A percentile compares a stretch with the other conserved stretches of the same genome.
Evolutionary conservation across 1,140 invertebrate genomes (phyloP).

Genomic region (Zophobas atratus): DNA sequence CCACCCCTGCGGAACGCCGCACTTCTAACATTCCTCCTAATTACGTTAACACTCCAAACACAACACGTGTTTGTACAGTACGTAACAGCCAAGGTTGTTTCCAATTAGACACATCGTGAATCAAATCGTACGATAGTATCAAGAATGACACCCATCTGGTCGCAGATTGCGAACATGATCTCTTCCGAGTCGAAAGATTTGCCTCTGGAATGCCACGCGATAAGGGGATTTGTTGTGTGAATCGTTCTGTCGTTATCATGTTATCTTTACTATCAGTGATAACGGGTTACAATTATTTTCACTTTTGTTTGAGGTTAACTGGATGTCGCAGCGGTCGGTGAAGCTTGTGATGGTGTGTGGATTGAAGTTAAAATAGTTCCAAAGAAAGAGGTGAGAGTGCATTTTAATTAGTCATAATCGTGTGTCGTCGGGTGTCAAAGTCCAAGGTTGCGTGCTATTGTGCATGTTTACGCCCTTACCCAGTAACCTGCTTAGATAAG

Average conservation of each 20-base stretch:
- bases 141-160: not conserved
- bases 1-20: conserved; percentile 17
- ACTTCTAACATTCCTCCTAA: conserved; percentile 10
- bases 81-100: conserved; percentile 28
- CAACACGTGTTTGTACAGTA: conserved; percentile 47
- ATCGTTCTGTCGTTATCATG: conserved; percentile 9
- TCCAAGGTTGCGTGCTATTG: no score
- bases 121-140: no score
- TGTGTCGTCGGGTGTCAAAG: no score
- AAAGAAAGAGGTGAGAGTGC: no score
- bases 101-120: no score
- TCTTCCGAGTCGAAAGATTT: no score
- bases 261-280: conserved; percentile 17
- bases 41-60: conserved; percentile 33
- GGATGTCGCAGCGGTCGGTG: not conserved
- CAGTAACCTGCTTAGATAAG: not conserved
- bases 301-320: conserved; percentile 17
- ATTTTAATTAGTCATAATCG: no score
- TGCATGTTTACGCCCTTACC: not conserved
- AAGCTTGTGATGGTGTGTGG: conserved; percentile 10
- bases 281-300: not conserved
- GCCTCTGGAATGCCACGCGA: no score
- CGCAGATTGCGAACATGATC: no score
- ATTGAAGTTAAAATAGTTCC: not conserved
- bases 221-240: not conserved